These are phyloP conservation scores for Decapterus maruadsi DNA, from an alignment of 2,797 vertebrate species.

Conservation along the genomic window DNA sequence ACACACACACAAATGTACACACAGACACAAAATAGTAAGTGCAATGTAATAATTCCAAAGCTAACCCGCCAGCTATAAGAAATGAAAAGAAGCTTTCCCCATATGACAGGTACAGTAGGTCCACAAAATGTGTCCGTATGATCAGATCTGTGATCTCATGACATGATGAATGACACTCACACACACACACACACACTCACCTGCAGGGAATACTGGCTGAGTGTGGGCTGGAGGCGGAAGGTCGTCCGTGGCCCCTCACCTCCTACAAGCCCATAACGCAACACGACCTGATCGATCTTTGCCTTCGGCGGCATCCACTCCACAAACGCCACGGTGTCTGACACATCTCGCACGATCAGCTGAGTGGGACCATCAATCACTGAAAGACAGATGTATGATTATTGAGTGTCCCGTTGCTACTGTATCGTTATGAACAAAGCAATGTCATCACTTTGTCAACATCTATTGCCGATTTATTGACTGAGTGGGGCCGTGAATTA, in stretches of 20 bases:
- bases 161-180: slow-evolving; percentile 17
- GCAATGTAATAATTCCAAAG: slow-evolving; percentile 27
- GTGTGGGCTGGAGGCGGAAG: slow-evolving; percentile 94
- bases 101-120: slow-evolving; percentile 21
- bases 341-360: slow-evolving; percentile 94
- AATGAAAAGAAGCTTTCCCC: slow-evolving; percentile 4
- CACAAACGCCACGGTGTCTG: slow-evolving; percentile 96
- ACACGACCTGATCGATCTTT: slow-evolving; percentile 93
- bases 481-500: not conserved
- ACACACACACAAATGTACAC: not conserved
- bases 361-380: slow-evolving; percentile 95
- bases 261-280: slow-evolving; percentile 92
- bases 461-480: not conserved
- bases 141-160: slow-evolving; percentile 29
- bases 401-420: slow-evolving; percentile 13
- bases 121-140: slow-evolving; percentile 18
- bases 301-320: slow-evolving; percentile 95
- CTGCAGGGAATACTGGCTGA: slow-evolving; percentile 98
- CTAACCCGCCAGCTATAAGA: slow-evolving; percentile 1
- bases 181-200: slow-evolving; percentile 70
- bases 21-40: not conserved
- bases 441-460: slow-evolving; percentile 6
- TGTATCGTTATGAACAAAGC: slow-evolving; percentile 23
- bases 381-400: slow-evolving; percentile 58
- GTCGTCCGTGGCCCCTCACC: slow-evolving; percentile 91